Evolutionary conservation across 1,140 invertebrate genomes (phyloP).

Genomic region (Heterodera schachtii): DNA sequence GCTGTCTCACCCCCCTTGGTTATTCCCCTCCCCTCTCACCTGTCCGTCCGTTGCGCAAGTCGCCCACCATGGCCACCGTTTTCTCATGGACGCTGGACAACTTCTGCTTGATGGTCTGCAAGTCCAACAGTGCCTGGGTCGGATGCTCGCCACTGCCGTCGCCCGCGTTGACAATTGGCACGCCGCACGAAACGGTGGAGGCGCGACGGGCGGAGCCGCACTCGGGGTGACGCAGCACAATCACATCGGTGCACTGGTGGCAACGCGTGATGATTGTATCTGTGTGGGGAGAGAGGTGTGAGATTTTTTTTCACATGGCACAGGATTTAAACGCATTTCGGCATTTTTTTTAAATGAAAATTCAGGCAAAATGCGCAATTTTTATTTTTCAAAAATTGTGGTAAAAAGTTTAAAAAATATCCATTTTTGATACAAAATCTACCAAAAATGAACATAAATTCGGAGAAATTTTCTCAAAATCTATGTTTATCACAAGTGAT

Average conservation of each 20-base stretch:
- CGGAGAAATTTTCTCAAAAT: too few species aligned
- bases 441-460: too few species aligned
- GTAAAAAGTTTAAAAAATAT: too few species aligned
- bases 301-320: too few species aligned
- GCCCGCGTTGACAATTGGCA: conserved; percentile 85
- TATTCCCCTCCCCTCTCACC: not conserved
- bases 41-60: conserved; percentile 94
- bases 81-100: conserved; percentile 93
- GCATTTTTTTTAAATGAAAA: too few species aligned
- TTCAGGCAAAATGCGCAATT: too few species aligned
- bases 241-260: conserved; percentile 74
- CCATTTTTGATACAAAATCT: too few species aligned
- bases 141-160: conserved; percentile 98
- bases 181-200: conserved; percentile 18
- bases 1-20: not conserved
- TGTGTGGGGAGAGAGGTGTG: not conserved
- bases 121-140: conserved; percentile 92
- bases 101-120: conserved; percentile 91
- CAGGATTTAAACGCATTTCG: too few species aligned
- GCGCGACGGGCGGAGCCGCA: conserved; percentile 78
- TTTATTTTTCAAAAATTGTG: too few species aligned
- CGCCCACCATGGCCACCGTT: conserved; percentile 82
- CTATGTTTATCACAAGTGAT: too few species aligned
- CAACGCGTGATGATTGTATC: conserved; percentile 69
- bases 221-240: conserved; percentile 89